phyloP scores from a whole-genome alignment of 1,140 invertebrate genomes.

The Leguminivora glycinivorella region DNA sequence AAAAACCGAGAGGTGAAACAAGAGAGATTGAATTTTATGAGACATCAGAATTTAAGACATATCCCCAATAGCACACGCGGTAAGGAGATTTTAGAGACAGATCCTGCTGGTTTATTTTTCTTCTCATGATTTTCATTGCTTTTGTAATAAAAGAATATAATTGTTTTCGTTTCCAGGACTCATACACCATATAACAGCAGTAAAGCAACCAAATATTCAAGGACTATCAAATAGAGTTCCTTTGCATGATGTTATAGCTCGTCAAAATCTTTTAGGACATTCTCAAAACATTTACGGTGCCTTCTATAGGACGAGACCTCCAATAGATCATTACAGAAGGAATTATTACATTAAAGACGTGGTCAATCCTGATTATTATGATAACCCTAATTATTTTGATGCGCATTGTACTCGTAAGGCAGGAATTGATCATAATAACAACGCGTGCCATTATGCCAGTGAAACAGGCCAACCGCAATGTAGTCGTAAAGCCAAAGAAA shows the following conservation, averaged over 20 bases:
- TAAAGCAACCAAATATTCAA: neutral
- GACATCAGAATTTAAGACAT: slow-evolving; percentile 5
- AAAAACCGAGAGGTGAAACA: neutral
- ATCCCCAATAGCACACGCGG: neutral
- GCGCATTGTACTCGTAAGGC: neutral
- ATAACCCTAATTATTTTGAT: neutral
- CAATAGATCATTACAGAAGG: slow-evolving; percentile 4
- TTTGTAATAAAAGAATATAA: neutral
- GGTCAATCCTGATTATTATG: neutral
- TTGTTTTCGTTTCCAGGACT: neutral
- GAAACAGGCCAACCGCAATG: neutral
- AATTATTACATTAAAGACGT: neutral
- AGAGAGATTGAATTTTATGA: neutral
- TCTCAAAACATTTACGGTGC: neutral
- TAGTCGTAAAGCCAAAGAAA: neutral
- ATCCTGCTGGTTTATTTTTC: neutral
- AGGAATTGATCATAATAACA: neutral
- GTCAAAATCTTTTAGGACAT: neutral
- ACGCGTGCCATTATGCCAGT: neutral
- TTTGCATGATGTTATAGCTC: neutral
- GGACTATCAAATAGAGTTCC: neutral
- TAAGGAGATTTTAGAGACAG: neutral
- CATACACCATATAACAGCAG: neutral
- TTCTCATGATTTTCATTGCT: neutral
- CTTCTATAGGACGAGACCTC: neutral